Base-by-base conservation (phyloP, 2,113 vertebrate genomes). In the Leptobrachium leishanense region DNA sequence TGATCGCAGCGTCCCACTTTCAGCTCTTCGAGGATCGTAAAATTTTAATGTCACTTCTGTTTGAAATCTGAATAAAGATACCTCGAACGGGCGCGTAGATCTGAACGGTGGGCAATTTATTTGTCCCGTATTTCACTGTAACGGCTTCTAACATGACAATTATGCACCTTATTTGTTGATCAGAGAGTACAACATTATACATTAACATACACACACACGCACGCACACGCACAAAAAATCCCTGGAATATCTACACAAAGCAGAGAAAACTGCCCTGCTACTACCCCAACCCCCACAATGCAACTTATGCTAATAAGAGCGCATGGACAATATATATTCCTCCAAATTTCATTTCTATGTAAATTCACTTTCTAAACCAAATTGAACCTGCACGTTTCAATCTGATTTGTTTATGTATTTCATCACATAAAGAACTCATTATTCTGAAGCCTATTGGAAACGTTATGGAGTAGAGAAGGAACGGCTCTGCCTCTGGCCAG, bases 331-430 rank as follows among this genome's bases (percentile, higher is more conserved):
- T 73, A 79, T 72, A 79, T 68, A 79, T 79, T 55, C 77, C 77
- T 43, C n/a, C 70, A 79, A 68, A 79, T 79, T 79, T 79, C 77
- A 79, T 79, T 79, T 79, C 69, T 79, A 79, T 79, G 77, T 79
- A 79, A 79, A 79, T 79, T 79, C 50, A 73, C 70, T 72, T 79
- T 79, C 77, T 73, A 79, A 79, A 79, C 77, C 77, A 73, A 79
- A 79, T 73, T 66, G 77, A 79, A 79, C 70, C 70, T 79, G 77
- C 77, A 79, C 73, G 77, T 79, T 79, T 72, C 70, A 73, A 66
- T 79, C 77, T 79, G 77, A 79, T 79, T 79, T 79, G 77, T 79
- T 79, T 79, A 79, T 79, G 77, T 79, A 73, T 79, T 73, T 79
- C 77, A 79, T 79, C 77, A 79, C 77, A 79, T 79, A 67, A 79